These are phyloP conservation scores for Drosophila barbarae DNA, from an alignment of 2,888 invertebrate genomes.

Conservation along the genomic window DNA sequence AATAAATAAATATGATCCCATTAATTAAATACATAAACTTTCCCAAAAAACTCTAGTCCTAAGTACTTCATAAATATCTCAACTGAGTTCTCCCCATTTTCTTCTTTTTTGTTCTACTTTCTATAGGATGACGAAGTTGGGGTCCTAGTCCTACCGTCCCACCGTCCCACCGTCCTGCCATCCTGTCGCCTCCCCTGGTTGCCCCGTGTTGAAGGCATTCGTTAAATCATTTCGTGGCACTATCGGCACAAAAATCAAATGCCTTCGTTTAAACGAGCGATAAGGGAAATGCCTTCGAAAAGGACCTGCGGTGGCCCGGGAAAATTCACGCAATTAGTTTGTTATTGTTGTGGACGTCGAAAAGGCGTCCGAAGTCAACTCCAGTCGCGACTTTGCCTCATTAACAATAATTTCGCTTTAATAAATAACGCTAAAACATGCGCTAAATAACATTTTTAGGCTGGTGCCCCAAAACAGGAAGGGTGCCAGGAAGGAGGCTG, in stretches of 20 bases:
- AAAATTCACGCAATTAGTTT: conserved; percentile 70
- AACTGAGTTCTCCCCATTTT: conserved; percentile 59
- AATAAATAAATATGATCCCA: not conserved
- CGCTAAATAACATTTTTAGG: conserved; percentile 71
- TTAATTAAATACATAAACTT: conserved; percentile 2
- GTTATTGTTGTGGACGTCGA: conserved; percentile 54
- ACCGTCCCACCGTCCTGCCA: conserved; percentile 1
- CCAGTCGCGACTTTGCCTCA: conserved; percentile 53
- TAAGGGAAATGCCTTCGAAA: conserved; percentile 54
- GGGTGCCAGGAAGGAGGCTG: not conserved
- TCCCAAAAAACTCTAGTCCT: conserved; percentile 46
- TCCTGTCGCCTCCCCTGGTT: not conserved
- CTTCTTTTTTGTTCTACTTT: conserved; percentile 56
- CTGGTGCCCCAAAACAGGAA: conserved; percentile 20
- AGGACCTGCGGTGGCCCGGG: conserved; percentile 37
- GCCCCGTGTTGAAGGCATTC: conserved; percentile 40
- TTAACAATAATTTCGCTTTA: conserved; percentile 75
- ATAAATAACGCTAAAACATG: conserved; percentile 75
- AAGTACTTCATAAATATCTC: conserved; percentile 73
- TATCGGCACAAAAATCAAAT: conserved; percentile 72
- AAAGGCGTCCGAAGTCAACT: conserved; percentile 64
- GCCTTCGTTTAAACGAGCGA: conserved; percentile 74
- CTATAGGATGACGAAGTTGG: conserved; percentile 12
- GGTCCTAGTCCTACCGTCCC: not conserved
- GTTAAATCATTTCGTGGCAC: conserved; percentile 70